These are phyloP conservation scores for Clamator glandarius DNA, from an alignment of 2,797 vertebrate species.

Conservation along the genomic window DNA sequence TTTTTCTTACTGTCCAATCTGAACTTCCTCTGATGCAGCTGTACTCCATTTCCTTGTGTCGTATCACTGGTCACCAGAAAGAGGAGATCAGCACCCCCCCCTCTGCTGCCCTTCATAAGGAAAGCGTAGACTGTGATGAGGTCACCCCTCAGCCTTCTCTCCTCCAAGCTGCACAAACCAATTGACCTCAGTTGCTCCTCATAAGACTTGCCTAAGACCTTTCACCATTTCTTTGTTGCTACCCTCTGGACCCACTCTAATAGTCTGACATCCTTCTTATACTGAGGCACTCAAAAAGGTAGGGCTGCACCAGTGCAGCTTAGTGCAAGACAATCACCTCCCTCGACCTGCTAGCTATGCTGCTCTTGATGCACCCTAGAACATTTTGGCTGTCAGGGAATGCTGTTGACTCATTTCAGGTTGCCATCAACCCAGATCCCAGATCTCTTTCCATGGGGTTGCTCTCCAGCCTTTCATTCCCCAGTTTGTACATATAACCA, in stretches of 20 bases:
- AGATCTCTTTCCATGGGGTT: not conserved
- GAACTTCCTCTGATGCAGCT: not conserved
- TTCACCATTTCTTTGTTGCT: not conserved
- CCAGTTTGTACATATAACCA: not conserved
- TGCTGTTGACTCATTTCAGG: not conserved
- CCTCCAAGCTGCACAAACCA: not conserved
- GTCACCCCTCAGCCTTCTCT: not conserved
- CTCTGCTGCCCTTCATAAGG: rapidly evolving
- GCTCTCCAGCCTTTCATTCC: not conserved
- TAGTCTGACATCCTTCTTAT: not conserved
- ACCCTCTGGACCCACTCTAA: not conserved
- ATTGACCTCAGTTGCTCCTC: not conserved
- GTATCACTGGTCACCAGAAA: rapidly evolving
- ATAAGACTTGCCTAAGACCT: not conserved
- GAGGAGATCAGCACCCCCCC: not conserved
- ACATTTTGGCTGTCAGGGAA: not conserved
- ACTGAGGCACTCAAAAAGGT: not conserved
- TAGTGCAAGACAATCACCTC: not conserved
- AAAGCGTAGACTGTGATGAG: rapidly evolving
- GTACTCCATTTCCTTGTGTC: not conserved
- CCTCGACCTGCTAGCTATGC: rapidly evolving
- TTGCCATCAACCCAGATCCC: not conserved
- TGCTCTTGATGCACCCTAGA: not conserved
- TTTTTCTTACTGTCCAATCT: not conserved
- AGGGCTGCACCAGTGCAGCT: not conserved